These are phyloP conservation scores for Hypotaenidia philippensis DNA, from an alignment of 2,797 vertebrate genomes.

Conservation along the genomic window DNA sequence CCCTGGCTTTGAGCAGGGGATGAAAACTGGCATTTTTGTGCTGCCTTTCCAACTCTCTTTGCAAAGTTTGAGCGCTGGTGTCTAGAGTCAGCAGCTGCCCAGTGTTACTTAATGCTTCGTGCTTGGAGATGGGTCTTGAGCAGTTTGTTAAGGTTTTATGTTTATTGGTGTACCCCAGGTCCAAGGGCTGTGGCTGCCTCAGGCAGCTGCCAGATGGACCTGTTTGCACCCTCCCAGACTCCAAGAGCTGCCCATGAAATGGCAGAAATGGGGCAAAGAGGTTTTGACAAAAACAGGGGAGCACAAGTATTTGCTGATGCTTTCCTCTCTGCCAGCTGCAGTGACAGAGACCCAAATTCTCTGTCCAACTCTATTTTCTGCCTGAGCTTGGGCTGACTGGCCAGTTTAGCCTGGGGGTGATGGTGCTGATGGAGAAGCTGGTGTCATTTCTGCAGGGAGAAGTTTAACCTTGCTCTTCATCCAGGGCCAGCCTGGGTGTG, in stretches of 20 bases:
- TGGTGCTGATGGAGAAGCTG: not conserved
- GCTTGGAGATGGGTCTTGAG: not conserved
- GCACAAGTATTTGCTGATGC: not conserved
- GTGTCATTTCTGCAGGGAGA: not conserved
- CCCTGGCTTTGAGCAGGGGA: rapidly evolving
- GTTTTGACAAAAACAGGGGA: not conserved
- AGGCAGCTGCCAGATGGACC: not conserved
- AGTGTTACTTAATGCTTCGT: rapidly evolving
- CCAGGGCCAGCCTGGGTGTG: not conserved
- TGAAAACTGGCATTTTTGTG: not conserved
- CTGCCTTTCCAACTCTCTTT: not conserved
- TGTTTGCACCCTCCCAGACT: not conserved
- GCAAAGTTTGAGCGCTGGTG: not conserved
- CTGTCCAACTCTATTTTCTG: not conserved
- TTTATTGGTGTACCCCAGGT: rapidly evolving
- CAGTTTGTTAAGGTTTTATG: rapidly evolving
- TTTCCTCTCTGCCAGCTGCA: not conserved
- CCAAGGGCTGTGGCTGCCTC: not conserved
- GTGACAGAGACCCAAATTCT: not conserved
- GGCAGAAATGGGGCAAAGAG: not conserved
- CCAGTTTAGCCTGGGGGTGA: not conserved
- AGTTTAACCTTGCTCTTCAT: not conserved
- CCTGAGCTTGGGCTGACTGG: rapidly evolving
- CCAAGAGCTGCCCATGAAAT: not conserved
- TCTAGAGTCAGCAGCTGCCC: not conserved